A percentile compares a stretch with the other conserved stretches of the same genome.
phyloP scores from a whole-genome alignment of 2,888 invertebrate genomes.

The Alloplasta piceator region DNA sequence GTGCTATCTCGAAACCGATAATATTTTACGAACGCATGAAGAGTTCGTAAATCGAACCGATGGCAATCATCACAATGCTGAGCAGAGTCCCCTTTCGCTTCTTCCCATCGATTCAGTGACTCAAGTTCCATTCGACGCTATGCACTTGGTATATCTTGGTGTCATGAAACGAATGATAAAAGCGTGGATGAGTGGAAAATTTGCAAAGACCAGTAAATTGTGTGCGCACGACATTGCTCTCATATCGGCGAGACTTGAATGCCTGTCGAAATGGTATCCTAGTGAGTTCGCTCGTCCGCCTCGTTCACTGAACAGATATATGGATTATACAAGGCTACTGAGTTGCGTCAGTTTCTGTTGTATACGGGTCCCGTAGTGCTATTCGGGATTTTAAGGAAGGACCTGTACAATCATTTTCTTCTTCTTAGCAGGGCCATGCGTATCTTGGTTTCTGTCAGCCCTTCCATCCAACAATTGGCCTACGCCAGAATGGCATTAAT shows the following conservation, averaged over 20 bases:
- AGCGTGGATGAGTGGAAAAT: conserved; percentile 30
- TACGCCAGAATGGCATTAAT: conserved; percentile 31
- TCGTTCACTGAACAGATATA: conserved; percentile 2
- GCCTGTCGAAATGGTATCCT: background rate
- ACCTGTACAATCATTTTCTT: conserved; percentile 31
- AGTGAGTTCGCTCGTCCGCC: conserved; percentile 35
- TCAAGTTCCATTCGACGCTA: conserved; percentile 42
- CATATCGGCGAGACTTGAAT: conserved; percentile 7
- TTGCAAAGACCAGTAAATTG: conserved; percentile 14
- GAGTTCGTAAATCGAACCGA: conserved; percentile 23
- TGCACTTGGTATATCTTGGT: conserved; percentile 38
- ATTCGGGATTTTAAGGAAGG: background rate
- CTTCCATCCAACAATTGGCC: background rate
- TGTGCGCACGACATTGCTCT: background rate
- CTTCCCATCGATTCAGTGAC: conserved; percentile 16
- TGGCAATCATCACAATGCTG: conserved; percentile 23
- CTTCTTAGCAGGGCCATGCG: conserved; percentile 27
- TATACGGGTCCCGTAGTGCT: conserved; percentile 35
- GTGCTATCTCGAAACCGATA: background rate
- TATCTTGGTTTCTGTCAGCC: conserved; percentile 10
- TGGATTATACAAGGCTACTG: conserved; percentile 26
- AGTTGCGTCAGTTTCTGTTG: conserved; percentile 17
- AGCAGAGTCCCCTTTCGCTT: conserved; percentile 16
- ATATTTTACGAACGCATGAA: conserved; percentile 24
- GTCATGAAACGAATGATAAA: conserved; percentile 20